phyloP scores from a whole-genome alignment of 2,113 vertebrate species.

The Lagopus leucura region DNA sequence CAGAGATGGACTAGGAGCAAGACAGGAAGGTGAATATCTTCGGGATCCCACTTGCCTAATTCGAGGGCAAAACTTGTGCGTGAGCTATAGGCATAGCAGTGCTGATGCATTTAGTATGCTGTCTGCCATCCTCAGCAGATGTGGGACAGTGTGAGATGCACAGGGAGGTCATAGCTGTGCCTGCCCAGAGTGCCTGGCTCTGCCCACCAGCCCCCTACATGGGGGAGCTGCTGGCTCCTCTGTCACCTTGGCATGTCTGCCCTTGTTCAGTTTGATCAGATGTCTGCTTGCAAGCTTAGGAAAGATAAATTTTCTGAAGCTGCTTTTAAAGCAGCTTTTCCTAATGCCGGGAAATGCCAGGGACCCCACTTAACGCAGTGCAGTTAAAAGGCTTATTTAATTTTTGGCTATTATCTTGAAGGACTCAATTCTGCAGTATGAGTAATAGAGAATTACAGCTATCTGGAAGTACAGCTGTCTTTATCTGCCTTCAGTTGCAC shows the following conservation, averaged over 20 bases:
- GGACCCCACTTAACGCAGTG: background rate
- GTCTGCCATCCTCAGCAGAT: background rate
- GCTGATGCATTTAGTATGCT: background rate
- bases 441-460: background rate
- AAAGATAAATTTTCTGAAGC: background rate
- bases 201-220: background rate
- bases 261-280: background rate
- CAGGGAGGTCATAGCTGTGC: background rate
- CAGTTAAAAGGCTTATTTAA: background rate
- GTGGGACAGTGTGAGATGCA: background rate
- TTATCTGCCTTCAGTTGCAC: background rate
- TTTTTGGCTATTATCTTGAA: background rate
- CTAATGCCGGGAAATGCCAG: background rate
- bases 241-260: background rate
- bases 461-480: background rate
- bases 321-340: background rate
- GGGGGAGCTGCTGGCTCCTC: background rate
- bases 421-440: background rate
- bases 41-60: background rate
- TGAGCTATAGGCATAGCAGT: background rate
- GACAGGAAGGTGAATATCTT: background rate
- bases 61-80: rapidly evolving
- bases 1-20: background rate
- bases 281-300: background rate
- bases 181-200: too few species aligned